A percentile compares a stretch with the other conserved stretches of the same genome.
phyloP scores from a whole-genome alignment of 2,797 vertebrate species.

The Lophius americanus region DNA sequence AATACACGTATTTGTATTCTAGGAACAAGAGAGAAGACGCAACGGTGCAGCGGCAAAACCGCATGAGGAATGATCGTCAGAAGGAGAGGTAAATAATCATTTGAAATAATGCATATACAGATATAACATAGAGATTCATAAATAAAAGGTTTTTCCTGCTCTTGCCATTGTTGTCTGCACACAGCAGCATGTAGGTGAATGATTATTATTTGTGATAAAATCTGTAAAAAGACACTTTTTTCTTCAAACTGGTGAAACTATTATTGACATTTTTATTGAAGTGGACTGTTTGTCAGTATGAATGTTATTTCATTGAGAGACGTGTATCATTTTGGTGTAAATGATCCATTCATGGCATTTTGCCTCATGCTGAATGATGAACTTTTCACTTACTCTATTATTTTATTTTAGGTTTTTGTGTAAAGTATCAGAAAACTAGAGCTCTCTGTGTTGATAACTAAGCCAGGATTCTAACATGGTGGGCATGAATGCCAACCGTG shows the following conservation, averaged over 20 bases:
- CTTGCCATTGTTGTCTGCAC: background rate
- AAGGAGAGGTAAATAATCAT: conserved; percentile 85
- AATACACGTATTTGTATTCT: conserved; percentile 14
- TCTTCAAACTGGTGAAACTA: too few relatives aligned
- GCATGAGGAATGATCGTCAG: conserved; percentile 83
- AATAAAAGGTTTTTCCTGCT: background rate
- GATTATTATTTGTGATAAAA: background rate
- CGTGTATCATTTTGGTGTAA: background rate
- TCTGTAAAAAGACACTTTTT: background rate
- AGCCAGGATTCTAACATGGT: conserved; percentile 9
- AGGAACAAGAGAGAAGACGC: conserved; percentile 84
- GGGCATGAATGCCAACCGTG: background rate
- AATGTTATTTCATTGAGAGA: background rate
- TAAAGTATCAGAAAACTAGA: background rate
- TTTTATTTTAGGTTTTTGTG: too few relatives aligned
- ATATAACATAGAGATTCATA: background rate
- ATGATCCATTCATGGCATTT: background rate
- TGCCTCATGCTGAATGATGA: background rate
- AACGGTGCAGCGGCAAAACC: conserved; percentile 78
- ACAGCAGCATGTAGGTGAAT: background rate
- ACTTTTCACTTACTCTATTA: background rate
- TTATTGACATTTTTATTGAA: too few relatives aligned
- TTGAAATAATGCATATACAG: background rate
- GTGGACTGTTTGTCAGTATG: too few relatives aligned
- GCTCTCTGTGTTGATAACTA: conserved; percentile 2